These are phyloP conservation scores for Machimus rusticus DNA, from an alignment of 2,888 invertebrate species.

Conservation along the genomic window DNA sequence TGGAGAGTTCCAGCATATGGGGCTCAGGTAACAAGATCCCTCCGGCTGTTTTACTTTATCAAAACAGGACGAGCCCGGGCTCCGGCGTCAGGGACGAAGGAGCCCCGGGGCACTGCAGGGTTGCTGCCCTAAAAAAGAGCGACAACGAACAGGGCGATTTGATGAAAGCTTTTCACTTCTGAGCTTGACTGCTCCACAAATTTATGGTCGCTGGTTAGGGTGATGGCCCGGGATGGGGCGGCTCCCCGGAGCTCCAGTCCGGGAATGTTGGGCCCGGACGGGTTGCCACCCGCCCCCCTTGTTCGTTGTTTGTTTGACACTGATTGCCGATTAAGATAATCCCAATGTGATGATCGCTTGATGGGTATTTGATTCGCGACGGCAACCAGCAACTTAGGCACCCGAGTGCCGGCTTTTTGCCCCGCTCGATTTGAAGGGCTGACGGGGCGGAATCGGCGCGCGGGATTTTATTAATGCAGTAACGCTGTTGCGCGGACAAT, in stretches of 20 bases:
- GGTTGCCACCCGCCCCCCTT: not conserved
- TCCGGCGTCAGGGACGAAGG: not conserved
- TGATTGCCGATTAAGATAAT: conserved; percentile 51
- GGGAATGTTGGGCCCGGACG: not conserved
- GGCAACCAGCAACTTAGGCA: not conserved
- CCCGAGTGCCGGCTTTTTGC: not conserved
- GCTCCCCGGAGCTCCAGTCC: not conserved
- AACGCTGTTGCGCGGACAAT: not conserved
- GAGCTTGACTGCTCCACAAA: conserved; percentile 29
- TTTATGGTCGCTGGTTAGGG: conserved; percentile 10
- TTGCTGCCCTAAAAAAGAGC: not conserved
- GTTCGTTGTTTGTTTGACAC: conserved; percentile 46
- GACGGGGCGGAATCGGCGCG: not conserved
- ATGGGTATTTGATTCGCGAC: conserved; percentile 50
- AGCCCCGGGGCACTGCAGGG: not conserved
- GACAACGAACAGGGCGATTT: conserved; percentile 4
- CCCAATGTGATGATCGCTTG: conserved; percentile 51
- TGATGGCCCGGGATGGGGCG: not conserved
- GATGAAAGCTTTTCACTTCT: conserved; percentile 34
- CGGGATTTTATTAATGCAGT: not conserved
- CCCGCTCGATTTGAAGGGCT: not conserved
- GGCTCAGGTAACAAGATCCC: not conserved
- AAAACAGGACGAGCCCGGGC: not conserved
- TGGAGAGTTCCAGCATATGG: not conserved
- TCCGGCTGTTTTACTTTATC: not conserved